These are phyloP conservation scores for Micrasema longulum DNA, from an alignment of 1,140 invertebrate genomes.

Conservation along the genomic window DNA sequence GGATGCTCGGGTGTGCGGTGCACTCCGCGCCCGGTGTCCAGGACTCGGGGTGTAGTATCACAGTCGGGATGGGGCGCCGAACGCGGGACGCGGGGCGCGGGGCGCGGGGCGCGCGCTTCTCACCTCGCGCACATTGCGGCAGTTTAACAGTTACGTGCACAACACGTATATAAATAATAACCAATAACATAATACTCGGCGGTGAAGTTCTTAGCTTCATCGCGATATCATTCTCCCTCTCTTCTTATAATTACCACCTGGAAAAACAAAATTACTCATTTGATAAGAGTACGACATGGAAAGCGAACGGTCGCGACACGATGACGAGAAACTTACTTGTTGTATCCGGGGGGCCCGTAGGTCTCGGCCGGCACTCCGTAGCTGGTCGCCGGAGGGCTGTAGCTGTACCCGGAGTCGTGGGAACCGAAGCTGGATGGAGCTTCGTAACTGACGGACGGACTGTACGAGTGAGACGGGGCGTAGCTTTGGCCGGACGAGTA, in stretches of 20 bases:
- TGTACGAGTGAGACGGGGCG: background rate
- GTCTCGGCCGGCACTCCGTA: slow-evolving; percentile 8
- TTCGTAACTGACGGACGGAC: background rate
- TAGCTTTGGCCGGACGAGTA: background rate
- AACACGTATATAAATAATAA: slow-evolving; percentile 42
- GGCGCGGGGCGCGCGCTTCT: background rate
- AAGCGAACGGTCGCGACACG: too few species aligned
- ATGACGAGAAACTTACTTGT: background rate
- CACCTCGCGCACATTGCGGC: background rate
- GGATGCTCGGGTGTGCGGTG: background rate
- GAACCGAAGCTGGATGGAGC: slow-evolving; percentile 1
- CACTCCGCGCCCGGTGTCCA: background rate
- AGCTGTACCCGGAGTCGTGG: slow-evolving; percentile 9
- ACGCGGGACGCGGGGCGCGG: background rate
- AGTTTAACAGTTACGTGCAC: slow-evolving; percentile 36
- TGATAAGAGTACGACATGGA: background rate
- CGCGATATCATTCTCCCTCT: background rate
- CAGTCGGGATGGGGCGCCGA: background rate
- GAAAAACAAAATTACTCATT: background rate
- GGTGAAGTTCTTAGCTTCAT: background rate
- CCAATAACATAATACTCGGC: slow-evolving; percentile 3
- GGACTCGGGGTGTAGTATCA: slow-evolving; percentile 12
- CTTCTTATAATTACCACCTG: slow-evolving; percentile 5
- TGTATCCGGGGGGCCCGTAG: slow-evolving; percentile 8
- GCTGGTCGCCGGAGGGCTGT: slow-evolving; percentile 10